Evolutionary conservation across 1,140 invertebrate genomes (phyloP).

Genomic region (Batillaria attramentaria): DNA sequence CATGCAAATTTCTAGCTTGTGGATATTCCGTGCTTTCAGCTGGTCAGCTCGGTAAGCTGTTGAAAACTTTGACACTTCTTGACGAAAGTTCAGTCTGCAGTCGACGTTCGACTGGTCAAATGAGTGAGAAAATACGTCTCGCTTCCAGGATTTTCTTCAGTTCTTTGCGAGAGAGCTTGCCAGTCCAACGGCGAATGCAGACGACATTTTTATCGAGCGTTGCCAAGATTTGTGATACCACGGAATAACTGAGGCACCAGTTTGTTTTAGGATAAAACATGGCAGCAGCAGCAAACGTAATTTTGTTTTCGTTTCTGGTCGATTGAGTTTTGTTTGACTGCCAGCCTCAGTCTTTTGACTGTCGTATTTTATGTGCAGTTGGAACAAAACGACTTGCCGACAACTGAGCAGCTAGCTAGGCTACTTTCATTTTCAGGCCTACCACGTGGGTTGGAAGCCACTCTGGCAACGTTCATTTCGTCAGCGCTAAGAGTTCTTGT

Average conservation of each 20-base stretch:
- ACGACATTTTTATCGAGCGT: neutral
- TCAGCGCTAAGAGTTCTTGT: too few species aligned
- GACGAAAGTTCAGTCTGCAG: slow-evolving; percentile 1
- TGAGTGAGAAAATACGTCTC: neutral
- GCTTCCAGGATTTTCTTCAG: neutral
- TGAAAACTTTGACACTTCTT: neutral
- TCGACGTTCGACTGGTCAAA: neutral
- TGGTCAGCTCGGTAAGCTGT: neutral
- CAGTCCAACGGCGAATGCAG: neutral
- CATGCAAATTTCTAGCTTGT: slow-evolving; percentile 1
- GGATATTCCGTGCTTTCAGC: neutral
- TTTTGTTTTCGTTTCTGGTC: neutral
- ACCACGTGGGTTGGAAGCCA: too few species aligned
- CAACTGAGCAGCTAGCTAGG: too few species aligned
- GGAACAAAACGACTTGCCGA: too few species aligned
- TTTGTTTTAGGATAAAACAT: neutral
- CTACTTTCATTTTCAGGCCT: too few species aligned
- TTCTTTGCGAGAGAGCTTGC: too few species aligned
- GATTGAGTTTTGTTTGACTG: too few species aligned
- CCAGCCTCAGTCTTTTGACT: too few species aligned
- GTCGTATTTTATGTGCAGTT: neutral
- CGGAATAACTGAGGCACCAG: neutral
- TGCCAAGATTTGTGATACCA: neutral
- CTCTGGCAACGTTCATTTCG: too few species aligned
- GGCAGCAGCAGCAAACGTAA: neutral